Evolutionary conservation across 1,140 invertebrate genomes (phyloP).

Genomic region (Choristoneura fumiferana): DNA sequence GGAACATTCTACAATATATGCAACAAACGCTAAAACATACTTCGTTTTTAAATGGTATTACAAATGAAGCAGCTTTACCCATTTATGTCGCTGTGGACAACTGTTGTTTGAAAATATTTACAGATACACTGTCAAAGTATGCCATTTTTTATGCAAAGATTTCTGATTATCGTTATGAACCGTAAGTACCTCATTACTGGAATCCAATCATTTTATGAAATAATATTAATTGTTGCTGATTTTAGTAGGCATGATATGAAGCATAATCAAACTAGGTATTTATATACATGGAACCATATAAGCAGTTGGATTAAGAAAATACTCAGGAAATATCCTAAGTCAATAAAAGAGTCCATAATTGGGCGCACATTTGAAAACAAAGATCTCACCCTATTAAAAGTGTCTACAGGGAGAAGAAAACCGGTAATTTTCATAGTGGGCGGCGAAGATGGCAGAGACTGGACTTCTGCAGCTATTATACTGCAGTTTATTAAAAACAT

Average conservation of each 20-base stretch:
- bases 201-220: too few relatives aligned
- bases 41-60: conserved; percentile 55
- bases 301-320: conserved; percentile 34
- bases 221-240: too few relatives aligned
- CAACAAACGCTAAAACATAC: conserved; percentile 36
- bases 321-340: conserved; percentile 26
- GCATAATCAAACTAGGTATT: too few relatives aligned
- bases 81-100: conserved; percentile 47
- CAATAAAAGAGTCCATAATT: conserved; percentile 43
- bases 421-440: conserved; percentile 54
- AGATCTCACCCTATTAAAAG: conserved; percentile 54
- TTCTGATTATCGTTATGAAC: too few relatives aligned
- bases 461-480: conserved; percentile 54
- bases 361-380: conserved; percentile 53
- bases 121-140: conserved; percentile 34
- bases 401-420: conserved; percentile 38
- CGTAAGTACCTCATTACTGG: too few relatives aligned
- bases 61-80: conserved; percentile 55
- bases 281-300: conserved; percentile 43
- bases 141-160: conserved; percentile 29
- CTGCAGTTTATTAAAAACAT: conserved; percentile 44
- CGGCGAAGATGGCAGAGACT: conserved; percentile 59
- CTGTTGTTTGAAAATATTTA: conserved; percentile 33
- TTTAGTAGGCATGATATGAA: too few relatives aligned
- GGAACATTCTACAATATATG: conserved; percentile 41